phyloP scores from a whole-genome alignment of 2,797 vertebrate species.

The Anableps anableps region DNA sequence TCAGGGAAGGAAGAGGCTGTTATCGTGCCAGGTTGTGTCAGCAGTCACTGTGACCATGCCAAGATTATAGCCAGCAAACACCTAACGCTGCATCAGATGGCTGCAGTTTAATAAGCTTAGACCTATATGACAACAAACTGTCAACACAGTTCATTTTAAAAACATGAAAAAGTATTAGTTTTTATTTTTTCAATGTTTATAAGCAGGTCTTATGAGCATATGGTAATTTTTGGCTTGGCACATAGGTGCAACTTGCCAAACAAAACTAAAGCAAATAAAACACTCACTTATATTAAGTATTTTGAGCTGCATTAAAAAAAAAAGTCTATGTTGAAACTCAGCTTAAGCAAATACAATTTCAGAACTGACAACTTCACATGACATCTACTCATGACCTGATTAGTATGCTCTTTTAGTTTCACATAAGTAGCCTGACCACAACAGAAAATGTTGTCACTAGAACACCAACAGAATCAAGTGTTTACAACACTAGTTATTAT shows the following conservation, averaged over 20 bases:
- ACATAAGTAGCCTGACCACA: neutral
- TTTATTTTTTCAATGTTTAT: neutral
- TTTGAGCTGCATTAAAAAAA: no score
- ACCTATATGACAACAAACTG: constrained; percentile 10
- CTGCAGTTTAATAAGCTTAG: neutral
- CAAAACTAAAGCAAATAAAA: constrained; percentile 13
- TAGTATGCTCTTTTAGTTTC: neutral
- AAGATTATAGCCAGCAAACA: constrained; percentile 35
- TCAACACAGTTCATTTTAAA: neutral
- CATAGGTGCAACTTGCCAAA: neutral
- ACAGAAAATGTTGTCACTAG: neutral
- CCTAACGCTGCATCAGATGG: constrained; percentile 27
- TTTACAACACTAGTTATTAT: neutral
- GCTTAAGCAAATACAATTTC: neutral
- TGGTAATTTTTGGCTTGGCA: neutral
- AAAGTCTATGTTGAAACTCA: neutral
- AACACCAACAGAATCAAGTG: neutral
- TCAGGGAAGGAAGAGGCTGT: constrained; percentile 25
- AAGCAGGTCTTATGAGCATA: no score
- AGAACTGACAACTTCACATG: neutral
- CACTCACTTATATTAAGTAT: constrained; percentile 1
- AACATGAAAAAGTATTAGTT: neutral
- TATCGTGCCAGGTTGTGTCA: constrained; percentile 33
- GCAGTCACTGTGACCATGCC: constrained; percentile 47
- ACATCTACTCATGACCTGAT: constrained; percentile 1